Base-by-base conservation (phyloP, 2,797 vertebrate species). In the Diceros bicornis region DNA sequence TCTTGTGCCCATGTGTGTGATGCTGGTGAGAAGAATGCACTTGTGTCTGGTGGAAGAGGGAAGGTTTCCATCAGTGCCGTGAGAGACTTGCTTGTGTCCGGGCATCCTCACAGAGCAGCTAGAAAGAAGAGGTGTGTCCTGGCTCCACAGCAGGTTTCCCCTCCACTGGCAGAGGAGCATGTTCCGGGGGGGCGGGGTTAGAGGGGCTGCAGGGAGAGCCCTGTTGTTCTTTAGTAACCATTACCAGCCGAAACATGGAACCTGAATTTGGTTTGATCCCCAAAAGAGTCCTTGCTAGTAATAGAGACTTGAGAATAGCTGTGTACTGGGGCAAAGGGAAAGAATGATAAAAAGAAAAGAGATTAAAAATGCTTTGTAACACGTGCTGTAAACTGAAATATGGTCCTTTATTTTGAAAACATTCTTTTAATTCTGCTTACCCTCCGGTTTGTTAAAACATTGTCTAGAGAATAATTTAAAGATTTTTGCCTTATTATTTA, bases 401-500 rank as follows among this genome's bases (percentile, higher is more conserved):
- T 9, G 34, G 13, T 50, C 14, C 27, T 83, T 62, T 72, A 25
- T 41, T 91, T 71, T 57, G 61, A 96, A 93, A 93, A 86, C 6
- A 10, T 41, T n/a, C 57, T 83, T 89, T 83, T 47, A 94, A 52
- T 34, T 82, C 17, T n/a, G n/a, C 18, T 55, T 8, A 62, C n/a
- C 2, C 32, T 47, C 21, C 12, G 7, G 29, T 25, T 27, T 91
- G 71, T 50, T 64, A 59, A 94, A 94, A 50, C 66, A 11, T 16
- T 88, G 29, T 75, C 21, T 84, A 91, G 68, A 75, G 47, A 94
- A 47, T 89, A 55, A 47, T 66, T 64, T 91, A 74, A 79, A 90
- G 47, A 52, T 59, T 84, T 97, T 93, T 91, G 29, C 37, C 32
- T 59, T n/a, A 16, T 72, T 71, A 44, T 90, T 93, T 96, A 86